Evolutionary conservation across 2,888 invertebrate genomes (phyloP).

Genomic region (Anoncus sp.): DNA sequence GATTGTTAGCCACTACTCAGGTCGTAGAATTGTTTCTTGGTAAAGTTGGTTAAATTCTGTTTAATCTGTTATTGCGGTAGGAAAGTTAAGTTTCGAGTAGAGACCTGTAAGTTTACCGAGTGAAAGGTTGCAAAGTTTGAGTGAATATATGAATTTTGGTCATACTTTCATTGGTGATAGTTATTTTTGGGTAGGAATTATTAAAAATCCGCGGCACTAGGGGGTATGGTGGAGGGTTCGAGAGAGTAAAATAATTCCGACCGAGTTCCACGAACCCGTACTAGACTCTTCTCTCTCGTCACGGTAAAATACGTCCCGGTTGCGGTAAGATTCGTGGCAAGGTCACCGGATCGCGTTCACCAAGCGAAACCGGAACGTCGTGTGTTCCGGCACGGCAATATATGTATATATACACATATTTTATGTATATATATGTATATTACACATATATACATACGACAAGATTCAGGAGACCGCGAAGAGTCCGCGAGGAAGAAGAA

Average conservation of each 20-base stretch:
- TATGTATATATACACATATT: constrained; percentile 13
- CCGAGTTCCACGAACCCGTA: constrained; percentile 48
- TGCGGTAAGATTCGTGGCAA: constrained; percentile 58
- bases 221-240: neutral
- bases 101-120: no score
- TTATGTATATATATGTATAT: constrained; percentile 5
- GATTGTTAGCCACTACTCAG: no score
- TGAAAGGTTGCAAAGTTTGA: no score
- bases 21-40: no score
- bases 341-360: constrained; percentile 54
- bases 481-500: constrained; percentile 47
- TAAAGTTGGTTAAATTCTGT: no score
- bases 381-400: constrained; percentile 51
- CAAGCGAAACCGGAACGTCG: constrained; percentile 53
- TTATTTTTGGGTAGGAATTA: no score
- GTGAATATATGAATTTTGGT: no score
- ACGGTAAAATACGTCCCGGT: constrained; percentile 51
- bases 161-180: no score
- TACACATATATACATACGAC: constrained; percentile 41
- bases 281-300: constrained; percentile 47
- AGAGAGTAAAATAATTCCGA: constrained; percentile 29
- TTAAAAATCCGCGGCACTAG: no score
- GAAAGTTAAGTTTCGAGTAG: no score
- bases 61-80: no score
- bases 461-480: constrained; percentile 57